Percentiles rank a stretch among this genome's conserved stretches.
Evolutionary conservation across 1,140 invertebrate genomes (phyloP).

Genomic region (Hypsibius dujardini): DNA sequence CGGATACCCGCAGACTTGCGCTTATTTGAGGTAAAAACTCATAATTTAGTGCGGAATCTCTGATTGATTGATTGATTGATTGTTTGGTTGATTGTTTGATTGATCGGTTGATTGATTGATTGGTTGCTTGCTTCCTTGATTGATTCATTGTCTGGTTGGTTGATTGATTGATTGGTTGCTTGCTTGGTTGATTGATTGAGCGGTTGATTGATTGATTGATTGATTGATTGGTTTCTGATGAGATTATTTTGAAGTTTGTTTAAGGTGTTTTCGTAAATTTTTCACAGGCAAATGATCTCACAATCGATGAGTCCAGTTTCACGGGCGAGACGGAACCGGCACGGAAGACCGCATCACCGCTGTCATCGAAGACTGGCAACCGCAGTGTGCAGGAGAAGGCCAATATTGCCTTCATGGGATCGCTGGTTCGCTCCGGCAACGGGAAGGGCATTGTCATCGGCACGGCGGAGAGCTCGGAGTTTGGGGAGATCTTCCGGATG

Average conservation of each 20-base stretch:
- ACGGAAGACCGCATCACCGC: constrained; percentile 29
- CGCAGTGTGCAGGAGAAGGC: constrained; percentile 29
- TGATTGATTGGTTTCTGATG: too few species aligned
- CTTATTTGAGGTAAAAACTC: constrained; percentile 61
- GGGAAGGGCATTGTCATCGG: constrained; percentile 94
- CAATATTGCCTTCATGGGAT: constrained; percentile 97
- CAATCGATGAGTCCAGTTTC: constrained; percentile 94
- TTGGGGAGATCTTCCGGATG: constrained; percentile 95
- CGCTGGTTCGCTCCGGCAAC: constrained; percentile 82
- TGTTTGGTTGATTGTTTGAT: too few species aligned
- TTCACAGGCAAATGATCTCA: constrained; percentile 48
- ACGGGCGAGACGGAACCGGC: constrained; percentile 64
- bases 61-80: too few species aligned
- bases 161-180: too few species aligned
- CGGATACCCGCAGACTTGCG: constrained; percentile 86
- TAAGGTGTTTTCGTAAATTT: too few species aligned
- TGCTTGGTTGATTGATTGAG: too few species aligned
- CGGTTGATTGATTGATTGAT: too few species aligned
- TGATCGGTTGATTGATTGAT: too few species aligned
- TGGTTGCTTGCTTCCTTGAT: too few species aligned
- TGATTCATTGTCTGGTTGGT: too few species aligned
- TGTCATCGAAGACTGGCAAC: not conserved
- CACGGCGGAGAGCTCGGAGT: constrained; percentile 87
- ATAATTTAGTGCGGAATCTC: too few species aligned
- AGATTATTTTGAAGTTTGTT: too few species aligned